Evolutionary conservation across 2,888 invertebrate species (phyloP).

Genomic region (Synanthedon formicaeformis): DNA sequence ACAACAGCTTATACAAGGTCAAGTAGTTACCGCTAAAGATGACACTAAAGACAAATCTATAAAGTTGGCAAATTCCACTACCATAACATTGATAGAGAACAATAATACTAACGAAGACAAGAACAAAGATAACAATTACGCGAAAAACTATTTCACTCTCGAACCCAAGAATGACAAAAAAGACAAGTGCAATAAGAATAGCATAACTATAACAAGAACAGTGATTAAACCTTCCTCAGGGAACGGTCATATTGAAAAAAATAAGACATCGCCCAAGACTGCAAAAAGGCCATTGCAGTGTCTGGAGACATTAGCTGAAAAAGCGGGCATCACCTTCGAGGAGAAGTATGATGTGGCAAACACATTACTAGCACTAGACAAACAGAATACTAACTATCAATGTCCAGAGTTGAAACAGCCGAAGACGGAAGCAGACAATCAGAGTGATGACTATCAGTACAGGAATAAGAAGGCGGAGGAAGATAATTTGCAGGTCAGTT

Average conservation of each 20-base stretch:
- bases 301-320: conserved; percentile 78
- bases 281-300: conserved; percentile 72
- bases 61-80: conserved; percentile 59
- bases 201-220: conserved; percentile 61
- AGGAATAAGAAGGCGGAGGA: conserved; percentile 60
- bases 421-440: conserved; percentile 46
- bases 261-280: conserved; percentile 35
- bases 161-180: conserved; percentile 59
- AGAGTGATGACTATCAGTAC: conserved; percentile 49
- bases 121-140: conserved; percentile 49
- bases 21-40: conserved; percentile 37
- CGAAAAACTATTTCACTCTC: conserved; percentile 56
- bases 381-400: conserved; percentile 64
- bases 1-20: conserved; percentile 38
- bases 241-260: conserved; percentile 35
- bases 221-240: conserved; percentile 45
- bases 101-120: conserved; percentile 43
- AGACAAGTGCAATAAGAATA: conserved; percentile 63
- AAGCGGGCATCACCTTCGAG: conserved; percentile 79
- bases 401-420: conserved; percentile 50
- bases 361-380: conserved; percentile 74
- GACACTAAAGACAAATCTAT: conserved; percentile 54
- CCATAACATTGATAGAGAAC: conserved; percentile 58
- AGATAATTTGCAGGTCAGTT: conserved; percentile 52
- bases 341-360: conserved; percentile 81